Percentiles rank a stretch among this genome's conserved stretches.
Conservation (phyloP, 2,888 invertebrate species). For the Heliconius hortense region DNA sequence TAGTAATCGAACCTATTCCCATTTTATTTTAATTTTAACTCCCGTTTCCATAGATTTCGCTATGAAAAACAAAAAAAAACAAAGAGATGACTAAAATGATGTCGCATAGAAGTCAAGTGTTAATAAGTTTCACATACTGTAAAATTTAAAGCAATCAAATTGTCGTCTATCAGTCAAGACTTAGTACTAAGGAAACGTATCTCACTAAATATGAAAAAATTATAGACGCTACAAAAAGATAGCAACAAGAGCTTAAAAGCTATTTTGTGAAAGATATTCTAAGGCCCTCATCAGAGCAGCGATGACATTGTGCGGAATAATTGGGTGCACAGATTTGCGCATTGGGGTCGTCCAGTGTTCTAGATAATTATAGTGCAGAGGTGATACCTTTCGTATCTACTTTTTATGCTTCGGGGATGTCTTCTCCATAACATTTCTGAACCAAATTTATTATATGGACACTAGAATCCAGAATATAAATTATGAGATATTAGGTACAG, state of each 20-base stretch:
- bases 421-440: not conserved
- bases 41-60: too few relatives aligned
- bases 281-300: constrained; percentile 27
- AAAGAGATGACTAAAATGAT: too few relatives aligned
- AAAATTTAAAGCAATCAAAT: not conserved
- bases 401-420: not conserved
- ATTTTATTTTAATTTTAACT: too few relatives aligned
- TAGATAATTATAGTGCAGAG: constrained; percentile 19
- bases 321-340: constrained; percentile 33
- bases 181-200: not conserved
- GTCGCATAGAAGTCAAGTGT: too few relatives aligned
- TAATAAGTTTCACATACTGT: too few relatives aligned
- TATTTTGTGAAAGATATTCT: constrained; percentile 11
- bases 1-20: too few relatives aligned
- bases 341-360: constrained; percentile 29
- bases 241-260: constrained; percentile 21
- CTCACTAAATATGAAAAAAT: constrained; percentile 5
- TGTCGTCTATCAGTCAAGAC: not conserved
- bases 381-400: constrained; percentile 4
- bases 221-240: not conserved
- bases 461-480: not conserved
- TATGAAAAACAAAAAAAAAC: too few relatives aligned
- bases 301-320: constrained; percentile 35
- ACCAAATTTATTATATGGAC: not conserved
- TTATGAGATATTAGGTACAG: too few relatives aligned